phyloP scores from a whole-genome alignment of 2,888 invertebrate genomes.

The Diarsia rubi region DNA sequence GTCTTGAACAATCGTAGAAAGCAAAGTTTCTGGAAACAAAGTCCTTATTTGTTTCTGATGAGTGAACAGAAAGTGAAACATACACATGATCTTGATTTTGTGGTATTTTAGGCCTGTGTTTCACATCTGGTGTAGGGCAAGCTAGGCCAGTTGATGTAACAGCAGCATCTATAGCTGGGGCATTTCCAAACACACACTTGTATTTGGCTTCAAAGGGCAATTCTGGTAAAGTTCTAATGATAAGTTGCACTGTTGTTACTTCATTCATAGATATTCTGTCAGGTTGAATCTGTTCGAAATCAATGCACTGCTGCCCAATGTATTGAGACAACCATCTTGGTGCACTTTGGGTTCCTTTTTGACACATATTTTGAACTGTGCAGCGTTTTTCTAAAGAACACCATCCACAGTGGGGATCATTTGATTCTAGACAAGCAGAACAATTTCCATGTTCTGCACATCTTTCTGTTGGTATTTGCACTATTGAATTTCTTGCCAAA shows the following conservation, averaged over 20 bases:
- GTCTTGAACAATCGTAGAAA: conserved; percentile 96
- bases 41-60: conserved; percentile 98
- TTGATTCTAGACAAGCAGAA: conserved; percentile 96
- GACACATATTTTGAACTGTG: conserved; percentile 96
- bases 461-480: conserved; percentile 94
- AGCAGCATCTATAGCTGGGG: conserved; percentile 97
- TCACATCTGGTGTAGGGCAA: conserved; percentile 95
- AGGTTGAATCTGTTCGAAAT: conserved; percentile 97
- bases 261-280: conserved; percentile 97
- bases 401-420: conserved; percentile 98
- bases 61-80: conserved; percentile 96
- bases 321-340: conserved; percentile 98
- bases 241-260: conserved; percentile 95
- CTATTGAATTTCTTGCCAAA: conserved; percentile 91
- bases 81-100: conserved; percentile 95
- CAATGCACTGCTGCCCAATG: conserved; percentile 98
- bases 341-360: conserved; percentile 97
- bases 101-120: conserved; percentile 94
- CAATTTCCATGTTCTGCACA: conserved; percentile 97
- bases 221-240: conserved; percentile 97
- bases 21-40: conserved; percentile 98
- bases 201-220: conserved; percentile 97
- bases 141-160: conserved; percentile 96
- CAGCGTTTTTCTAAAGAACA: conserved; percentile 98
- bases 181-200: conserved; percentile 97